A percentile compares a stretch with the other conserved stretches of the same genome.
Evolutionary conservation across 2,797 vertebrate genomes (phyloP).

Genomic region (Phrynocephalus guinanensis): DNA sequence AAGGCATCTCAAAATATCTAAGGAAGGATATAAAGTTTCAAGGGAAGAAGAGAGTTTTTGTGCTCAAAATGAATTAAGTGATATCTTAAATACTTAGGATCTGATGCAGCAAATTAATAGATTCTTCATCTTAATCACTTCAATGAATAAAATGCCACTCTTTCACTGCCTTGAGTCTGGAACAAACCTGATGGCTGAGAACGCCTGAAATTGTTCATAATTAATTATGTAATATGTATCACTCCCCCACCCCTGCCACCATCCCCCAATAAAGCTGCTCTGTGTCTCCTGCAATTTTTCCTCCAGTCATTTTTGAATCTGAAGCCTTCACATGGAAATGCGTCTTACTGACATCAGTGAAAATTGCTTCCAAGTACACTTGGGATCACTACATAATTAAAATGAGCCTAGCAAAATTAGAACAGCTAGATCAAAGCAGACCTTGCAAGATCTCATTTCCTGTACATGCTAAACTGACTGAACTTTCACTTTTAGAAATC

Average conservation of each 20-base stretch:
- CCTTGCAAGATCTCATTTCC: not conserved
- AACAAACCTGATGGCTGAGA: not conserved
- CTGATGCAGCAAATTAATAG: not conserved
- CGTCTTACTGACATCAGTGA: not conserved
- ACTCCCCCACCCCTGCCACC: not conserved
- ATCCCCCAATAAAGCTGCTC: not conserved
- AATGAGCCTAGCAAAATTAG: not conserved
- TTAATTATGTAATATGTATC: not conserved
- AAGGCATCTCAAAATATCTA: not conserved
- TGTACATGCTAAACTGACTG: not conserved
- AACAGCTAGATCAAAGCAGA: not conserved
- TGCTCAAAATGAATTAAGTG: not conserved
- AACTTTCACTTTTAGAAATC: not conserved
- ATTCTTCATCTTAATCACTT: not conserved
- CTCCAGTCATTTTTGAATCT: not conserved
- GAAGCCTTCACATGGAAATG: not conserved
- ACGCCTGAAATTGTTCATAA: not conserved
- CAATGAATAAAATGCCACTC: not conserved
- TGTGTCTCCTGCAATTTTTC: not conserved
- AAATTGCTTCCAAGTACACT: not conserved
- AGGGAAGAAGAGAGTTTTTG: not conserved
- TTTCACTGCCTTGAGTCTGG: not conserved
- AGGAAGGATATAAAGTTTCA: not conserved
- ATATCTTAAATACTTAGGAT: not conserved
- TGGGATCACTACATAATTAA: not conserved